Conservation (phyloP, 2,797 vertebrate genomes). For the Eulemur albifrons region DNA sequence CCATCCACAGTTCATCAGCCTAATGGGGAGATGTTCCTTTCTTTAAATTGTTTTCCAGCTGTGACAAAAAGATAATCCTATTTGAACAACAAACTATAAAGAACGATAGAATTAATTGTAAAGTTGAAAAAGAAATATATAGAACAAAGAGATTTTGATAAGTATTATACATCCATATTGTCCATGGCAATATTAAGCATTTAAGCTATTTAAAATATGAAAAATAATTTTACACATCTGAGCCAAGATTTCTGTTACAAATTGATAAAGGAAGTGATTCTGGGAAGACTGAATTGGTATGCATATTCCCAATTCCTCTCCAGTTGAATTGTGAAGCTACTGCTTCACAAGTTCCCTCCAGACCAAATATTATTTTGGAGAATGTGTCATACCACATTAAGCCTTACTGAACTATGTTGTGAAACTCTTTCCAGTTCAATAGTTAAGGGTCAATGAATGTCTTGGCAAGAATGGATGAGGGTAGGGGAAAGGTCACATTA, state of each 20-base stretch:
- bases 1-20: background rate
- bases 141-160: slow-evolving; percentile 9
- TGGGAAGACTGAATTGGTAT: background rate
- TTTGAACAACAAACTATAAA: background rate
- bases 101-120: background rate
- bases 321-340: background rate
- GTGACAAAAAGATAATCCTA: slow-evolving; percentile 16
- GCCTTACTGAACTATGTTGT: background rate
- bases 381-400: slow-evolving; percentile 26
- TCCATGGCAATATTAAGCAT: background rate
- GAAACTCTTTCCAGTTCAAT: slow-evolving; percentile 9
- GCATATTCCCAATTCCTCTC: background rate
- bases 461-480: background rate
- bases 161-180: background rate
- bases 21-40: background rate
- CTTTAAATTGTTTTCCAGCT: background rate
- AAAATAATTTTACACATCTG: background rate
- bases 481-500: background rate
- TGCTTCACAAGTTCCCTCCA: background rate
- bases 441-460: background rate
- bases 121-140: background rate
- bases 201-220: slow-evolving; percentile 24
- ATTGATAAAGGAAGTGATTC: slow-evolving; percentile 21
- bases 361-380: slow-evolving; percentile 32
- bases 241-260: slow-evolving; percentile 8